Conservation (phyloP, 2,888 invertebrate genomes). For the Agonum fuliginosum region DNA sequence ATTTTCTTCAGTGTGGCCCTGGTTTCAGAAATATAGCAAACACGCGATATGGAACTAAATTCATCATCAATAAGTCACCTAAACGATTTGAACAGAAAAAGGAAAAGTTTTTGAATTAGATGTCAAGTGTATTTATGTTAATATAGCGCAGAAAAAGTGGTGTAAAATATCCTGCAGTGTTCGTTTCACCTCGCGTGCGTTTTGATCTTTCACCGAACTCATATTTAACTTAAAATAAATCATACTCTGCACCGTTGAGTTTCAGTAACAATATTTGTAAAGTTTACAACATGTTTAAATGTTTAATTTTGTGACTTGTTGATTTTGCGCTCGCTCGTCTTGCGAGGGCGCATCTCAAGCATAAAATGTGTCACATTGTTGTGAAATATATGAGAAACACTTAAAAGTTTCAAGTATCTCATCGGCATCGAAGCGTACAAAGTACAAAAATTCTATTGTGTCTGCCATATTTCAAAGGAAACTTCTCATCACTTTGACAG, state of each 20-base stretch:
- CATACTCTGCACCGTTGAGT: slow-evolving; percentile 5
- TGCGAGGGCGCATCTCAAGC: too few relatives aligned
- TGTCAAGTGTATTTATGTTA: slow-evolving; percentile 39
- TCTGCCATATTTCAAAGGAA: slow-evolving; percentile 43
- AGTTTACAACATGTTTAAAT: too few relatives aligned
- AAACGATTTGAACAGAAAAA: slow-evolving; percentile 24
- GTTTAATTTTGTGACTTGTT: too few relatives aligned
- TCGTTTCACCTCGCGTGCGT: slow-evolving; percentile 13
- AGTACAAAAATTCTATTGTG: slow-evolving; percentile 45
- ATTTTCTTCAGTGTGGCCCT: background rate
- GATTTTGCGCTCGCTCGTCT: too few relatives aligned
- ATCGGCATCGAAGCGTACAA: slow-evolving; percentile 23
- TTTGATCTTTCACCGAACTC: slow-evolving; percentile 38
- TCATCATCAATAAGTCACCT: slow-evolving; percentile 19
- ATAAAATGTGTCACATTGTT: slow-evolving; percentile 30
- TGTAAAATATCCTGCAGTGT: slow-evolving; percentile 30
- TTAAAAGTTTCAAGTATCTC: slow-evolving; percentile 34
- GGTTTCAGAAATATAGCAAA: background rate
- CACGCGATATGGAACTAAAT: slow-evolving; percentile 4
- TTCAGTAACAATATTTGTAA: too few relatives aligned
- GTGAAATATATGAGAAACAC: slow-evolving; percentile 39
- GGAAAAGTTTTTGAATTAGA: slow-evolving; percentile 28
- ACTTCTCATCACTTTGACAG: slow-evolving; percentile 52
- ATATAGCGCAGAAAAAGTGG: slow-evolving; percentile 15
- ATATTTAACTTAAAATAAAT: slow-evolving; percentile 30